Evolutionary conservation across 2,888 invertebrate genomes (phyloP).

Genomic region (Phyllotreta cruciferae): DNA sequence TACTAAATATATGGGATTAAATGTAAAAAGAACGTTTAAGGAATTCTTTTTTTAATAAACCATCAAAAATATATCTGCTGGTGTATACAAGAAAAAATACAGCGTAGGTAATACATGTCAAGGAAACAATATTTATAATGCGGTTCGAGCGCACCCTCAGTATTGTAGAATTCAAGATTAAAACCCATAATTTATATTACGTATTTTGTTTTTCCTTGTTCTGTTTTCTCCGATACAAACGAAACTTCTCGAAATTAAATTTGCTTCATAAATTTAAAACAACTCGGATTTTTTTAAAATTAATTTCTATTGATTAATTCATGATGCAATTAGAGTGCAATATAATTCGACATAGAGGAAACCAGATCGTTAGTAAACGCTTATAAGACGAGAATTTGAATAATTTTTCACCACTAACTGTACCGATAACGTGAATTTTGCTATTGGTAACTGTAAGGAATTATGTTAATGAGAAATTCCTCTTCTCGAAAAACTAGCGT

Average conservation of each 20-base stretch:
- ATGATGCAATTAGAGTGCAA: too few relatives aligned
- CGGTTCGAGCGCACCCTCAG: constrained; percentile 56
- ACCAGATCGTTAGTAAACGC: constrained; percentile 32
- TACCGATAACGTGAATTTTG: constrained; percentile 43
- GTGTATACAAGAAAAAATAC: constrained; percentile 52
- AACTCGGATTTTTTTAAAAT: too few relatives aligned
- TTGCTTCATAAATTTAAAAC: too few relatives aligned
- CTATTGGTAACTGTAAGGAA: constrained; percentile 44
- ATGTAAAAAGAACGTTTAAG: too few relatives aligned
- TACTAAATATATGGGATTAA: too few relatives aligned
- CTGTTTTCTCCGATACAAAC: constrained; percentile 50
- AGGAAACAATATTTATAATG: constrained; percentile 57
- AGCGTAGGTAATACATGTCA: constrained; percentile 55
- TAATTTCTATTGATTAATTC: too few relatives aligned
- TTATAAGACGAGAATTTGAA: constrained; percentile 38
- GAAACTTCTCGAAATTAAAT: constrained; percentile 30
- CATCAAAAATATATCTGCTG: too few relatives aligned
- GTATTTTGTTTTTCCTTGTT: constrained; percentile 59
- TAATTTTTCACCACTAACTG: constrained; percentile 50
- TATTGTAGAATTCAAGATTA: constrained; percentile 58
- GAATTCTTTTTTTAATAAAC: too few relatives aligned
- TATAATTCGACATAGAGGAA: constrained; percentile 31
- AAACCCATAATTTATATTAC: constrained; percentile 63
- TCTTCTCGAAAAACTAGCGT: too few relatives aligned
- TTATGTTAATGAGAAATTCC: too few relatives aligned